A percentile compares a stretch with the other conserved stretches of the same genome.
Evolutionary conservation across 2,888 invertebrate genomes (phyloP).

Genomic region (Sesia apiformis): DNA sequence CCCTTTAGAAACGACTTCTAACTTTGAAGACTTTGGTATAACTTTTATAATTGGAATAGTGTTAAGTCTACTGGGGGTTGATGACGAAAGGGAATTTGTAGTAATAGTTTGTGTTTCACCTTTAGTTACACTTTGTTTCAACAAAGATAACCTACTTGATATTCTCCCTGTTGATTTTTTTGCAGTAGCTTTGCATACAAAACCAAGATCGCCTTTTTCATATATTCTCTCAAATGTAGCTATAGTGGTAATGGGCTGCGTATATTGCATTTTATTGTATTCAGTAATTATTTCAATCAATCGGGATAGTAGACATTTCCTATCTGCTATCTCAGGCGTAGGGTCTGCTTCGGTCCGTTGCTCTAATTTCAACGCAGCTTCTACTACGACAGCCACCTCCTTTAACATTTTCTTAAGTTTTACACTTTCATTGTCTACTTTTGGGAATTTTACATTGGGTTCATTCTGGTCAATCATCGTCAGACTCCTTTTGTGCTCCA

Average conservation of each 20-base stretch:
- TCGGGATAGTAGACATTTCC: slow-evolving; percentile 67
- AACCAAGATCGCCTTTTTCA: slow-evolving; percentile 78
- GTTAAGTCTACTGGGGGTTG: slow-evolving; percentile 38
- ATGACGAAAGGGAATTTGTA: slow-evolving; percentile 19
- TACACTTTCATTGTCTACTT: slow-evolving; percentile 67
- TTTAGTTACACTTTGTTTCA: slow-evolving; percentile 17
- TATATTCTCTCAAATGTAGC: slow-evolving; percentile 73
- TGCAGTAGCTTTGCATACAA: slow-evolving; percentile 68
- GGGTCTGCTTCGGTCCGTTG: slow-evolving; percentile 46
- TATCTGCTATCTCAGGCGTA: slow-evolving; percentile 54
- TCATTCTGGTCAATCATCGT: slow-evolving; percentile 62
- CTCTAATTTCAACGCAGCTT: slow-evolving; percentile 71
- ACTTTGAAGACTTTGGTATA: slow-evolving; percentile 27
- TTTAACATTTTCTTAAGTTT: slow-evolving; percentile 74
- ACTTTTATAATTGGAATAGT: slow-evolving; percentile 54
- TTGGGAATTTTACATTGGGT: slow-evolving; percentile 51
- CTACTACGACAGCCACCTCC: slow-evolving; percentile 76
- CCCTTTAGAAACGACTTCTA: slow-evolving; percentile 26
- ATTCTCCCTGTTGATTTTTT: slow-evolving; percentile 23
- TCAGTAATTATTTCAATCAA: slow-evolving; percentile 69
- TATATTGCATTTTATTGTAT: slow-evolving; percentile 46
- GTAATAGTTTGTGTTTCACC: slow-evolving; percentile 16
- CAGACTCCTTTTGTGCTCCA: slow-evolving; percentile 75
- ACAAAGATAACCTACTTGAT: slow-evolving; percentile 13
- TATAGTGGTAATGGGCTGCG: slow-evolving; percentile 54